Base-by-base conservation (phyloP, 1,140 invertebrate species). In the Sminthurides bifidus region DNA sequence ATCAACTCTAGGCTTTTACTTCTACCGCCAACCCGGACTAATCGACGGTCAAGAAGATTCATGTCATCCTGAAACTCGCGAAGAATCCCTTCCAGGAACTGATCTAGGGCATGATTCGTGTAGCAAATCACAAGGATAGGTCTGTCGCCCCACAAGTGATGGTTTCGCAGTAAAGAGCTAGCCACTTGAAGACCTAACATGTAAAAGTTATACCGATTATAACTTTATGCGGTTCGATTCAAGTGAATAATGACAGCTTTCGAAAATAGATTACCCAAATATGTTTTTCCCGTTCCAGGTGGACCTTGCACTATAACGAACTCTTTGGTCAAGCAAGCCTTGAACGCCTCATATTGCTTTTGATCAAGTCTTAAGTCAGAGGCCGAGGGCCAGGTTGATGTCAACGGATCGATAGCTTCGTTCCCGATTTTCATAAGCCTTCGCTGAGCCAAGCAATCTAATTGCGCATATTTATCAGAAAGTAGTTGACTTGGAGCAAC, bases 81-180 rank as follows among this genome's bases (percentile, higher is more conserved):
- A 5, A 77, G 65, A 10, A 86, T 74, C 21, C 80, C 83, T 68
- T 87, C 79, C n/a, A 92, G 69, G 72, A 92, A 91, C 67, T 92
- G 86, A 73, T 92, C 88, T 2, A 92, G 68, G 1, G 88, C 87
- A 70, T 91, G 85, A 67, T 92, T 92, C 0, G 86, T 90, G 61
- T 81, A 88, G 66, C 85, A 87, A 21, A 92, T 78, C 12, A 92
- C 73, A 2, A 92, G 68, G 52, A 92, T 81, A 3, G 83, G 81
- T n/a, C 35, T 44, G 24, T 21, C 17, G 15, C 0, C 38, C 35
- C 29, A 4, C 41, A 56, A 24, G 62, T 65, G 65, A 65, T 68
- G 1, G 64, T 80, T 81, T 26, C 74, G 38, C 10, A 85, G 64
- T 8, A 85, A 65, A 2, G 74, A 75, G 57, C 77, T 69, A 0